Base-by-base conservation (phyloP, 2,888 invertebrate species). In the Amphipoea lucens region DNA sequence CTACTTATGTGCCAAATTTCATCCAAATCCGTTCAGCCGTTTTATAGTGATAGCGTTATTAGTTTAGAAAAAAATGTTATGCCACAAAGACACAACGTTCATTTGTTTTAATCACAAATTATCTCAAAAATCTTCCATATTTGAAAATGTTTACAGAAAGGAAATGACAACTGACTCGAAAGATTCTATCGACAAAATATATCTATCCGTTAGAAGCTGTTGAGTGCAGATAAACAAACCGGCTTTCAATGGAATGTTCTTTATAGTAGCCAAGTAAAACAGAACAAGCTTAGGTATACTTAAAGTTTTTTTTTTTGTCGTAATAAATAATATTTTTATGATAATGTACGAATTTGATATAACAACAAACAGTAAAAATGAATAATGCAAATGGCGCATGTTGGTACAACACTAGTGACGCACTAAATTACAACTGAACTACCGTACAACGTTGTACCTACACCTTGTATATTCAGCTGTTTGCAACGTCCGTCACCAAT, bases 181-280 rank as follows among this genome's bases (percentile, higher is more conserved):
- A 85, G 87, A 84, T 87, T 87, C 69, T 74, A 85, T 87, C 84
- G 73, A 65, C 67, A 79, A 85, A 85, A 86, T 85, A 76, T 86
- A 86, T 85, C 62, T 83, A 79, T 83, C 75, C 79, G 84, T 84
- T 83, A 78, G 83, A 73, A 79, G 83, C 87, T 71, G 76, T 80
- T 77, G 87, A 85, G 84, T 83, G 84, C 79, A 83, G 83, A 85
- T 85, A 87, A 87, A 87, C 73, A 77, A 85, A 85, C 84, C 76
- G 80, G 85, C 42, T 83, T 54, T 73, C 84, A 73, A 73, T 80
- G 69, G 74, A 87, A 85, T 83, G 87, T 80, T 77, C n/a, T 63
- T 45, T 79, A 60, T 40, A 76, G 60, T 70, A 84, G 66, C 45
- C 62, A 74, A 67, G 75, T 66, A 70, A 83, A 83, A 83, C 51